These are phyloP conservation scores for Tribolium castaneum DNA, from an alignment of 1,140 invertebrate genomes.

Conservation along the genomic window DNA sequence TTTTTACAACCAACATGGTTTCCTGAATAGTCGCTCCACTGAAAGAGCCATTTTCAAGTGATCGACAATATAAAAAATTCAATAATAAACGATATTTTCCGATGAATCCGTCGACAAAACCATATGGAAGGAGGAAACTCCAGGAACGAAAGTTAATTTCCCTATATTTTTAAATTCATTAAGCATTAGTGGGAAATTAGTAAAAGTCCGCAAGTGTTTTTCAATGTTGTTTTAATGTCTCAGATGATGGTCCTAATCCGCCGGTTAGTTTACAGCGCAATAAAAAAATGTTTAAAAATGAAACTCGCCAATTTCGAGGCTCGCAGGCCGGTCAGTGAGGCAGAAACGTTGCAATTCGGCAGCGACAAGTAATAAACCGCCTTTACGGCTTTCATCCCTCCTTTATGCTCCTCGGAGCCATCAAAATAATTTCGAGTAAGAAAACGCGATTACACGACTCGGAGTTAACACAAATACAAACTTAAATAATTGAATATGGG, in stretches of 20 bases:
- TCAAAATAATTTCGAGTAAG: conserved; percentile 25
- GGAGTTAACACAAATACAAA: conserved; percentile 24
- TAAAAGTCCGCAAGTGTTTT: no score
- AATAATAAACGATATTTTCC: no score
- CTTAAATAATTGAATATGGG: conserved; percentile 28
- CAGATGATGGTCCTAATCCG: neutral
- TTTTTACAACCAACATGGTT: no score
- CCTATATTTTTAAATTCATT: no score
- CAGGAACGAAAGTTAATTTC: no score
- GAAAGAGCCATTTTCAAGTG: no score
- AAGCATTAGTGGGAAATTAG: no score
- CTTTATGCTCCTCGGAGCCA: neutral
- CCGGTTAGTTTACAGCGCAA: neutral
- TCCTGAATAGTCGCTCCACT: no score
- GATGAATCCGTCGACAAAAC: no score
- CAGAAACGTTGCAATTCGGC: conserved; percentile 20
- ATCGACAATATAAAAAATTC: no score
- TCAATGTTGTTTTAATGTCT: no score
- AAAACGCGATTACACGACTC: neutral
- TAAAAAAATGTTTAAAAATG: neutral
- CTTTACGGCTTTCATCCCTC: conserved; percentile 21
- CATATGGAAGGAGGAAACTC: no score
- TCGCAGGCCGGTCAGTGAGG: conserved; percentile 11
- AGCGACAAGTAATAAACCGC: conserved; percentile 30
- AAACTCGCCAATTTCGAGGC: neutral